phyloP scores from a whole-genome alignment of 2,797 vertebrate species.

The Falco columbarius region DNA sequence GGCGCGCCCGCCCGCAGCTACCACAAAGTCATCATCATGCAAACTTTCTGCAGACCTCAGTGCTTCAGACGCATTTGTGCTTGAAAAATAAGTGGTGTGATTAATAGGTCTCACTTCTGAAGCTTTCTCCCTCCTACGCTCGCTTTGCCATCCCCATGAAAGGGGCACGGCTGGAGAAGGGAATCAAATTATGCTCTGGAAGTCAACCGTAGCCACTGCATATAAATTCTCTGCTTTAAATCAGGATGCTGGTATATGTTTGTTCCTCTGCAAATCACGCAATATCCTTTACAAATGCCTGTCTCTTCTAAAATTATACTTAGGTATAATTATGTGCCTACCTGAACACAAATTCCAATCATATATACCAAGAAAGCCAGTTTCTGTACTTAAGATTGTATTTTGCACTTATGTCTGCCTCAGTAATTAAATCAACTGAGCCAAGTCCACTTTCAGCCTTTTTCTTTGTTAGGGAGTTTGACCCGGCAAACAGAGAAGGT shows the following conservation, averaged over 20 bases:
- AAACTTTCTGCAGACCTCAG: not conserved
- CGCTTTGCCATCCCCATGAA: not conserved
- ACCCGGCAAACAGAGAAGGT: not conserved
- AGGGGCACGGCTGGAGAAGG: not conserved
- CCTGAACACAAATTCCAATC: not conserved
- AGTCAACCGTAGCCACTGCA: not conserved
- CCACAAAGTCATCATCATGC: rapidly evolving
- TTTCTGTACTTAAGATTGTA: not conserved
- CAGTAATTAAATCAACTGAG: not conserved
- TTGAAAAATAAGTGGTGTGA: not conserved
- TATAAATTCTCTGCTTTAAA: not conserved
- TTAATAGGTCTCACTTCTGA: not conserved
- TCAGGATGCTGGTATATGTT: not conserved
- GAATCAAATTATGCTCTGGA: not conserved
- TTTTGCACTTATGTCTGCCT: not conserved
- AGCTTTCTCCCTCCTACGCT: not conserved
- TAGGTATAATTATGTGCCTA: not conserved
- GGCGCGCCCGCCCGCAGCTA: not conserved
- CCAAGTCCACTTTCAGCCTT: not conserved
- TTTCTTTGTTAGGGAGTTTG: not conserved
- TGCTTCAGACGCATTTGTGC: not conserved
- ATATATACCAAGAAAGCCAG: not conserved
- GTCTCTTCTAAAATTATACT: not conserved
- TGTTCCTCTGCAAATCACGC: not conserved
- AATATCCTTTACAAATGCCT: not conserved